Percentiles rank a stretch among this genome's conserved stretches.
Evolutionary conservation across 2,797 vertebrate genomes (phyloP).

Genomic region (Manis javanica): DNA sequence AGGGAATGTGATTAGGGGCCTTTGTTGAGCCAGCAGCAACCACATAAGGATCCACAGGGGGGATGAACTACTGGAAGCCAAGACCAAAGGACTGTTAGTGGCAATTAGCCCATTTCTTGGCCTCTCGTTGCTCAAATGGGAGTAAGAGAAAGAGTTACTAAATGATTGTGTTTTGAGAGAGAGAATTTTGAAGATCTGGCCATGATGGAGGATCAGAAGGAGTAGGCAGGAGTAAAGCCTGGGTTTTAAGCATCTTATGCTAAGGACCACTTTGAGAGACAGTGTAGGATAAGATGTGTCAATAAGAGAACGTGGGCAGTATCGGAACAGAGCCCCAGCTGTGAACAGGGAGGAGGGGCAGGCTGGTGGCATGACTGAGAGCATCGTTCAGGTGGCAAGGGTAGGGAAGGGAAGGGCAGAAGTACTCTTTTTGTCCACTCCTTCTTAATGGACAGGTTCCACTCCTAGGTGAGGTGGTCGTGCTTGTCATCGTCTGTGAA

Average conservation of each 20-base stretch:
- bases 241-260: neutral
- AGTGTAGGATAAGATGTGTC: neutral
- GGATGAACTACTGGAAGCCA: neutral
- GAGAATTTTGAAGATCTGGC: neutral
- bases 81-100: neutral
- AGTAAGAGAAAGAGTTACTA: neutral
- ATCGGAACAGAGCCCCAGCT: neutral
- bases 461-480: constrained; percentile 91
- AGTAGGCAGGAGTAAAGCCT: neutral
- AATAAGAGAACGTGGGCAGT: neutral
- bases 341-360: neutral
- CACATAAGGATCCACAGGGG: neutral
- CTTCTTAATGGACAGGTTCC: constrained; percentile 91
- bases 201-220: neutral
- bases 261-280: neutral
- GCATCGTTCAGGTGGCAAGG: constrained; percentile 40
- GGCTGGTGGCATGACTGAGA: neutral
- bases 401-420: constrained; percentile 50
- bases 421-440: constrained; percentile 88
- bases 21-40: constrained; percentile 29
- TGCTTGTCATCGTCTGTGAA: constrained; percentile 91
- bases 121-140: neutral
- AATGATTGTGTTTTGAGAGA: neutral
- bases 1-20: neutral
- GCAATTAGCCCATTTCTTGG: neutral